These are phyloP conservation scores for Gouania willdenowi DNA, from an alignment of 2,797 vertebrate genomes.

Conservation along the genomic window DNA sequence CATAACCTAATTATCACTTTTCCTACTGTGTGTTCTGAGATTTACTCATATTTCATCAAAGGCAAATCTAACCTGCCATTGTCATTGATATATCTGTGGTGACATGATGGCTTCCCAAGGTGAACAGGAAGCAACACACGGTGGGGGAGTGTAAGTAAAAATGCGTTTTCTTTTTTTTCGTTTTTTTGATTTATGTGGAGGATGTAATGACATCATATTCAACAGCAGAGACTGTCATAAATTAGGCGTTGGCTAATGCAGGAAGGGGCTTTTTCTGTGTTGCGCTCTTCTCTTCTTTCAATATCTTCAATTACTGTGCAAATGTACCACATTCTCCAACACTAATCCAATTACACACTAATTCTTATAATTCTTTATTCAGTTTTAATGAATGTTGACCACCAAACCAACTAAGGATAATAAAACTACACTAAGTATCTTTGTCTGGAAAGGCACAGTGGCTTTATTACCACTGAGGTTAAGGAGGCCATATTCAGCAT, in stretches of 20 bases:
- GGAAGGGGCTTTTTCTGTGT: conserved; percentile 49
- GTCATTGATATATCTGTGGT: conserved; percentile 47
- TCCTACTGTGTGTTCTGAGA: conserved; percentile 54
- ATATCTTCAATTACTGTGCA: too few species aligned
- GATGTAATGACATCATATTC: conserved; percentile 65
- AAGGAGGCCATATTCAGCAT: too few species aligned
- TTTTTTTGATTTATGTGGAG: conserved; percentile 60
- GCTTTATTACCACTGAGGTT: too few species aligned
- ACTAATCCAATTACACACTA: too few species aligned
- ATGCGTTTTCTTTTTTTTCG: conserved; percentile 29
- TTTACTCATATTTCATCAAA: conserved; percentile 41
- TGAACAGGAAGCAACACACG: conserved; percentile 64
- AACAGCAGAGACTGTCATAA: conserved; percentile 49
- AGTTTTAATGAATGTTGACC: too few species aligned
- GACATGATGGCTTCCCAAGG: conserved; percentile 64
- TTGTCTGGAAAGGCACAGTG: too few species aligned
- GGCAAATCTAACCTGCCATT: conserved; percentile 40
- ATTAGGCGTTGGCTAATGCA: conserved; percentile 65
- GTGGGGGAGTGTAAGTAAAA: conserved; percentile 28
- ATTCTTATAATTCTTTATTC: too few species aligned
- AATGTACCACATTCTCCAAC: too few species aligned
- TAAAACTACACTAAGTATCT: too few species aligned
- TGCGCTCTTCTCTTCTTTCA: conserved; percentile 11
- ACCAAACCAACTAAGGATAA: too few species aligned
- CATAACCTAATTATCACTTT: conserved; percentile 58